Base-by-base conservation (phyloP, 2,113 vertebrate genomes). In the Ptilorrhoa leucosticta region DNA sequence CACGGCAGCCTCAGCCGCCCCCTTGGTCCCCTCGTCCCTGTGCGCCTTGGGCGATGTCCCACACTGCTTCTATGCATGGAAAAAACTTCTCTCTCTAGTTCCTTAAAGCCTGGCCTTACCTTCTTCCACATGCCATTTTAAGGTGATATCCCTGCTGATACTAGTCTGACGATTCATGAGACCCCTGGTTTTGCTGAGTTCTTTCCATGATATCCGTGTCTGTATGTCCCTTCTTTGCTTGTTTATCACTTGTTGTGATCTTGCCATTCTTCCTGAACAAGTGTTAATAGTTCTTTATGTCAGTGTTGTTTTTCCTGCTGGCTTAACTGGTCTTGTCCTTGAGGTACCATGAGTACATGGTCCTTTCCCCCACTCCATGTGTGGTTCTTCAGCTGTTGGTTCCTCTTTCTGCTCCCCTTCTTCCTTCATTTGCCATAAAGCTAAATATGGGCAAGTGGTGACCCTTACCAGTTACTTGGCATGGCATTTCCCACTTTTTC, bases 21-120 rank as follows among this genome's bases (percentile, higher is more conserved):
- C 0, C 15, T 30, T 39, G 33, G 35, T 56, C 37, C 13, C 15
- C 31, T 37, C 15, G 47, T 61, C 77, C 30, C 76, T 2, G 0
- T 0, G 1, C 13, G 3, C 30, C 44, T 60, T 19, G 53, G 27
- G 16, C 0, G 0, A 0, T 26, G 22, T 75, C 47, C n/a, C 37
- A 15, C 6, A 2, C 51, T n/a, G 66, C n/a, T 24, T 54, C 14
- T 5, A 0, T 40, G 33, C 24, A 0, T 9, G 35, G 64, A 26
- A 7, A 37, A 35, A 81, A 14, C 28, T 37, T 56, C 11, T 26
- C 26, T 7, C 33, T 65, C 10, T 22, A 4, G 13, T 63, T 56
- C 23, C 47, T 79, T 47, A 51, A 79, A 51, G 21, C 26, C 7
- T 65, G 68, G 3, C 54, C 68, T 37, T 51, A 2, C 18, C 35